Percentiles rank a stretch among this genome's conserved stretches.
phyloP scores from a whole-genome alignment of 2,113 vertebrate species.

The Gadus macrocephalus region DNA sequence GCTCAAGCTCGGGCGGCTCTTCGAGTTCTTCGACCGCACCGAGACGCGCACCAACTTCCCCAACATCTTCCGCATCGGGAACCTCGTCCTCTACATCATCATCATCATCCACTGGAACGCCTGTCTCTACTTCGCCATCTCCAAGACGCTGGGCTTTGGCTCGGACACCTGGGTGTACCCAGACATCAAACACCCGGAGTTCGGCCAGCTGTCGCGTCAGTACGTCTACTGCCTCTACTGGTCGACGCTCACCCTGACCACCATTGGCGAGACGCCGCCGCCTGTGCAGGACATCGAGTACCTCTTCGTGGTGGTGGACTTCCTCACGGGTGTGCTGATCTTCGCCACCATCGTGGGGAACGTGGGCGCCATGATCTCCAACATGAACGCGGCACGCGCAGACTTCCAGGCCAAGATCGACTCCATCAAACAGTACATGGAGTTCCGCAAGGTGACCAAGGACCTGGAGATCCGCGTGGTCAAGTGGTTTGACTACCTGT shows the following conservation, averaged over 20 bases:
- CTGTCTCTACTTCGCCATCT: constrained; percentile 86
- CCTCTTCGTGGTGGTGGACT: constrained; percentile 61
- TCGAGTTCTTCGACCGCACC: constrained; percentile 90
- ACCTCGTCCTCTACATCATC: constrained; percentile 88
- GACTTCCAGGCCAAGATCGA: constrained; percentile 68
- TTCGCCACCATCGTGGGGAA: constrained; percentile 68
- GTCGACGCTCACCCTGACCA: constrained; percentile 65
- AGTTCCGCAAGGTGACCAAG: constrained; percentile 62
- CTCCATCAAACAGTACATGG: constrained; percentile 68
- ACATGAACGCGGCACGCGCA: constrained; percentile 56
- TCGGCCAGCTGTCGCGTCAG: constrained; percentile 65
- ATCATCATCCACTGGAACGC: constrained; percentile 93
- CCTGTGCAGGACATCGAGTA: constrained; percentile 61
- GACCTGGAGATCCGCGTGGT: constrained; percentile 59
- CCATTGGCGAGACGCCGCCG: constrained; percentile 63
- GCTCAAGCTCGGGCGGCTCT: constrained; percentile 77
- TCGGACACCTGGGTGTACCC: constrained; percentile 89
- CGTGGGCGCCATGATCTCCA: constrained; percentile 68
- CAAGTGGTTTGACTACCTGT: constrained; percentile 69
- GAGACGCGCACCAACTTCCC: constrained; percentile 90
- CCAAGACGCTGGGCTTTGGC: constrained; percentile 84
- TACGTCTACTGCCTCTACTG: constrained; percentile 67
- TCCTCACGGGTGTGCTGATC: constrained; percentile 65
- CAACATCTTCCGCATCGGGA: constrained; percentile 86
- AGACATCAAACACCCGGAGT: constrained; percentile 60